phyloP scores from a whole-genome alignment of 2,888 invertebrate genomes.

The Oscheius onirici region DNA sequence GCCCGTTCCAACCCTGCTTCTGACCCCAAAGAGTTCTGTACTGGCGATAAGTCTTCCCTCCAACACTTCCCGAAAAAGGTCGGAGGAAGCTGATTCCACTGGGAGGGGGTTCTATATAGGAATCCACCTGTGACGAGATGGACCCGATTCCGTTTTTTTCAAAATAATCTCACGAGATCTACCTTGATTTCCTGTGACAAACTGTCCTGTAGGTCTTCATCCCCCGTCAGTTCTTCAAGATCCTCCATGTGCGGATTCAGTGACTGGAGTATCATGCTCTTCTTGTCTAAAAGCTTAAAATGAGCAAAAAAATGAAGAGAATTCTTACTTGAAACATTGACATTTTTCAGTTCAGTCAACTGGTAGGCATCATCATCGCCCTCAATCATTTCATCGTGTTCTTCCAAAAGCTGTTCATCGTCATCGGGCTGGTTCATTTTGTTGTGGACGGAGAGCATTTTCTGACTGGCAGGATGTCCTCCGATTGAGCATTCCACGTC shows the following conservation, averaged over 20 bases:
- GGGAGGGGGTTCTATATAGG: too few relatives aligned
- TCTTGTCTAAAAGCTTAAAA: background rate
- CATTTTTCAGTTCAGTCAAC: constrained; percentile 28
- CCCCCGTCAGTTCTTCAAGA: constrained; percentile 13
- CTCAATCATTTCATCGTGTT: background rate
- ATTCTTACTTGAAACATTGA: background rate
- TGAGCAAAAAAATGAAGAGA: too few relatives aligned
- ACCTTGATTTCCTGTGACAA: background rate
- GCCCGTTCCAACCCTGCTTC: too few relatives aligned
- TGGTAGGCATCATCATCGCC: constrained; percentile 15
- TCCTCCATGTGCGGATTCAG: background rate
- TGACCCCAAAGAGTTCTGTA: too few relatives aligned
- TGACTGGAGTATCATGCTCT: too few relatives aligned
- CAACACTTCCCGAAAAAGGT: too few relatives aligned
- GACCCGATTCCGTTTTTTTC: too few relatives aligned
- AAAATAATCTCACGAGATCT: background rate
- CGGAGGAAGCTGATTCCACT: too few relatives aligned
- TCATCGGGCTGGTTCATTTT: background rate
- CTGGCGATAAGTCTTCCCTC: too few relatives aligned
- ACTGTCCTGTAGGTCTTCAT: constrained; percentile 11
- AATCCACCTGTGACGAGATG: too few relatives aligned
- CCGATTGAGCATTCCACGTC: constrained; percentile 14
- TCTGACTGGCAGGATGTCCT: background rate
- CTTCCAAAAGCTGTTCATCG: constrained; percentile 2
- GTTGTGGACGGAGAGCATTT: constrained; percentile 11